A percentile compares a stretch with the other conserved stretches of the same genome.
Evolutionary conservation across 2,113 vertebrate genomes (phyloP).

Genomic region (Pluvialis apricaria): DNA sequence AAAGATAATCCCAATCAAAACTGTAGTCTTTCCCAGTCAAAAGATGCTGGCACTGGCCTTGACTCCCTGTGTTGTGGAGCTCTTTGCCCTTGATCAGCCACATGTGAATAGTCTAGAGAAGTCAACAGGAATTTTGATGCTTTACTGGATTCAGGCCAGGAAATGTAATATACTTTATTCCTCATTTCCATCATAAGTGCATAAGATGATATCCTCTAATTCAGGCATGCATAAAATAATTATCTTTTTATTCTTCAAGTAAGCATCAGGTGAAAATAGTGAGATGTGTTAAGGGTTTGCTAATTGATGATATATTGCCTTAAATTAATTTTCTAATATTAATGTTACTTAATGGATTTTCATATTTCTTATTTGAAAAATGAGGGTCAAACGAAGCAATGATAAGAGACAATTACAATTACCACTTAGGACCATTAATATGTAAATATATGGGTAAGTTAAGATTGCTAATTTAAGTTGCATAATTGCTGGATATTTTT

Average conservation of each 20-base stretch:
- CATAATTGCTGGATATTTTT: conserved; percentile 46
- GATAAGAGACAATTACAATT: conserved; percentile 54
- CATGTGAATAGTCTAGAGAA: background rate
- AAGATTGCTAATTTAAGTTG: conserved; percentile 50
- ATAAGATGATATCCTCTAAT: background rate
- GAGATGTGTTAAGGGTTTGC: background rate
- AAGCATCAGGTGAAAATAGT: conserved; percentile 3
- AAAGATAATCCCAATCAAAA: background rate
- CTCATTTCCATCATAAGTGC: background rate
- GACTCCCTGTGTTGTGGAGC: background rate
- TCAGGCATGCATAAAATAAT: background rate
- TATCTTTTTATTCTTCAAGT: background rate
- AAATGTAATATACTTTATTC: background rate
- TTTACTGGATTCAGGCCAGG: background rate
- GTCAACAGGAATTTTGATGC: background rate
- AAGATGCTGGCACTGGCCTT: background rate
- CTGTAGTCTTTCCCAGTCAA: background rate
- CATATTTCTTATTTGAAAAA: conserved; percentile 56
- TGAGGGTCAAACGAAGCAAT: conserved; percentile 42
- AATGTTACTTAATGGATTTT: conserved; percentile 44
- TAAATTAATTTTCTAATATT: conserved; percentile 52
- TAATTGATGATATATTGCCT: conserved; percentile 45
- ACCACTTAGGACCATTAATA: conserved; percentile 54
- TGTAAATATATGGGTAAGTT: conserved; percentile 54
- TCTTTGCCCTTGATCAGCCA: background rate